phyloP scores from a whole-genome alignment of 2,113 vertebrate genomes.

The Thamnaconus septentrionalis region DNA sequence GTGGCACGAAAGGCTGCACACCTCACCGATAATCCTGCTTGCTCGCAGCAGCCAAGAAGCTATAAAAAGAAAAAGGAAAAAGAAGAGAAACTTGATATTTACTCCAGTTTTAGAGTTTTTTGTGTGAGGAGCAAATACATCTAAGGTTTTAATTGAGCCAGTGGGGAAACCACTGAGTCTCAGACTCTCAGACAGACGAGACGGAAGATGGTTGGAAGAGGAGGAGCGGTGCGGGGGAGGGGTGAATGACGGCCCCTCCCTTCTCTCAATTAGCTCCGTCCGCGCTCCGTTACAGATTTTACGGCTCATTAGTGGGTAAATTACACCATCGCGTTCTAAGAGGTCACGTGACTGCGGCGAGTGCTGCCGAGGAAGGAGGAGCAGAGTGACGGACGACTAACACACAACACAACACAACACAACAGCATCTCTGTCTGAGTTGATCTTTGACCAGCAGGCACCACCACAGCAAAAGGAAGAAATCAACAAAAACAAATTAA shows the following conservation, averaged over 20 bases:
- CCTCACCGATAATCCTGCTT: constrained; percentile 55
- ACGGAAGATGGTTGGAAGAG: constrained; percentile 10
- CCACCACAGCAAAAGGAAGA: too few relatives aligned
- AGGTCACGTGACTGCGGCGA: constrained; percentile 1
- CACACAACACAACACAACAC: too few relatives aligned
- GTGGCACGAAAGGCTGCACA: constrained; percentile 48
- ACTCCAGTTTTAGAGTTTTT: constrained; percentile 33
- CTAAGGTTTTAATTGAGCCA: constrained; percentile 67
- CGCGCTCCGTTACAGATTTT: constrained; percentile 30
- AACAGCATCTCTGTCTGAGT: too few relatives aligned
- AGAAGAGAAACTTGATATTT: constrained; percentile 52
- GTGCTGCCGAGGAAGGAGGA: too few relatives aligned
- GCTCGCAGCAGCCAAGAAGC: constrained; percentile 51
- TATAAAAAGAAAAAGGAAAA: background rate
- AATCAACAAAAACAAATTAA: too few relatives aligned
- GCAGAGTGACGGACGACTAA: too few relatives aligned
- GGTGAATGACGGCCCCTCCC: constrained; percentile 17
- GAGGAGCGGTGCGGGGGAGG: background rate
- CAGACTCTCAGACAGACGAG: constrained; percentile 28
- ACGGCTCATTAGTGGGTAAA: constrained; percentile 37
- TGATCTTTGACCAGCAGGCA: too few relatives aligned
- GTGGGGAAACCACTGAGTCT: constrained; percentile 36
- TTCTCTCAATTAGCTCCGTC: constrained; percentile 29
- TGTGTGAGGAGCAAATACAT: constrained; percentile 46
- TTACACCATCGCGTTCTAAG: constrained; percentile 19